phyloP scores from a whole-genome alignment of 2,113 vertebrate genomes.

The Sylvietta virens region DNA sequence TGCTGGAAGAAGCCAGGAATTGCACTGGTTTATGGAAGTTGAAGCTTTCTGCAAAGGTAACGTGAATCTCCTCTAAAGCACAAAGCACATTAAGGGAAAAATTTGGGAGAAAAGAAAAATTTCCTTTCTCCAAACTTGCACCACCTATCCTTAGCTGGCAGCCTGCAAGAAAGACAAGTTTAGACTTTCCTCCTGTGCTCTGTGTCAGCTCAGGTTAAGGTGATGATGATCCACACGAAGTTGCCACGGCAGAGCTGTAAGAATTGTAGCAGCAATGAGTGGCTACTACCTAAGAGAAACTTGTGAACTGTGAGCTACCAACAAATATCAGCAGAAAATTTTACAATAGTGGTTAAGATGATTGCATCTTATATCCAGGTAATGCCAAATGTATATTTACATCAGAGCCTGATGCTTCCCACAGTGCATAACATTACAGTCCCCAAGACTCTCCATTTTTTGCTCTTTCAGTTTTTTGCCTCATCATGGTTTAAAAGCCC shows the following conservation, averaged over 20 bases:
- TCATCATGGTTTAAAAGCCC: not conserved
- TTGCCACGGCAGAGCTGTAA: not conserved
- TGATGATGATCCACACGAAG: not conserved
- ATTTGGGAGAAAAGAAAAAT: not conserved
- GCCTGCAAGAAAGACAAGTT: not conserved
- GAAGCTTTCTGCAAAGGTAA: not conserved
- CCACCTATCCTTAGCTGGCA: not conserved
- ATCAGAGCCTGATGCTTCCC: not conserved
- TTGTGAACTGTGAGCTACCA: not conserved
- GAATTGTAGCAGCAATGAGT: not conserved
- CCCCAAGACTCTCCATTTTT: not conserved
- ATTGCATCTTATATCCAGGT: not conserved
- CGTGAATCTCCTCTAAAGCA: not conserved
- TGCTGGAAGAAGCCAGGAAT: not conserved
- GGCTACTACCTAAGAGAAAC: not conserved
- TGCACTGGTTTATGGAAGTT: not conserved
- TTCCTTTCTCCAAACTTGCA: not conserved
- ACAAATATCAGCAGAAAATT: not conserved
- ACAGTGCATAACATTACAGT: not conserved
- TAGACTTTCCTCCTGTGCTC: not conserved
- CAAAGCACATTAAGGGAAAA: not conserved
- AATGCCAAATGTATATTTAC: not conserved
- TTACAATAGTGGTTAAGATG: not conserved
- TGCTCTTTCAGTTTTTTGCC: not conserved
- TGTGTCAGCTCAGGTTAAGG: not conserved